Conservation (phyloP, 2,888 invertebrate species). For the Ommatoiulus sabulosus region DNA sequence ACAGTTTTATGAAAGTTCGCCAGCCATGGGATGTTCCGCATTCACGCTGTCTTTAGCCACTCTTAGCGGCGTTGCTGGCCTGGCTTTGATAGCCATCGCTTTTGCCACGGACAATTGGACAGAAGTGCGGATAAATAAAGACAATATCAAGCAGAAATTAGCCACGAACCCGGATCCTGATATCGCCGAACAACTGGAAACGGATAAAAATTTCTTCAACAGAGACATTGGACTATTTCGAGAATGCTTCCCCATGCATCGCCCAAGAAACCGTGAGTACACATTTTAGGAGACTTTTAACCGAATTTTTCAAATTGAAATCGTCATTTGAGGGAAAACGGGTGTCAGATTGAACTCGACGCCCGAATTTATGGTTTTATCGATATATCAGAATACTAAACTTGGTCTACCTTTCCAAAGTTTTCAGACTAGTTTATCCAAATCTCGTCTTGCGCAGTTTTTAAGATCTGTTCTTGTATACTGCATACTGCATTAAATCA, state of each 20-base stretch:
- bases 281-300: background rate
- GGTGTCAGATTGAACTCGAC: no score
- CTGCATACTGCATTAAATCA: no score
- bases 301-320: no score
- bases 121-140: constrained; percentile 90
- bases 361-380: no score
- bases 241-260: constrained; percentile 92
- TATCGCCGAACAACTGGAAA: constrained; percentile 73
- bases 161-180: constrained; percentile 64
- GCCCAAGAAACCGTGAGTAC: constrained; percentile 72
- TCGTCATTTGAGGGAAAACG: no score
- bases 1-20: constrained; percentile 5
- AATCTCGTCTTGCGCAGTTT: no score
- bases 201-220: constrained; percentile 89
- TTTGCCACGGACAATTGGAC: constrained; percentile 98
- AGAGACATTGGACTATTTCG: constrained; percentile 94
- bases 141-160: constrained; percentile 75
- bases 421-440: no score
- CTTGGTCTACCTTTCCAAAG: no score
- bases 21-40: constrained; percentile 71
- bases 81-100: constrained; percentile 91
- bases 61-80: constrained; percentile 94
- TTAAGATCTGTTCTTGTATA: no score
- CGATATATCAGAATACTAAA: no score
- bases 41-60: constrained; percentile 95